Base-by-base conservation (phyloP, 2,797 vertebrate genomes). In the Melanotaenia pygmaea region DNA sequence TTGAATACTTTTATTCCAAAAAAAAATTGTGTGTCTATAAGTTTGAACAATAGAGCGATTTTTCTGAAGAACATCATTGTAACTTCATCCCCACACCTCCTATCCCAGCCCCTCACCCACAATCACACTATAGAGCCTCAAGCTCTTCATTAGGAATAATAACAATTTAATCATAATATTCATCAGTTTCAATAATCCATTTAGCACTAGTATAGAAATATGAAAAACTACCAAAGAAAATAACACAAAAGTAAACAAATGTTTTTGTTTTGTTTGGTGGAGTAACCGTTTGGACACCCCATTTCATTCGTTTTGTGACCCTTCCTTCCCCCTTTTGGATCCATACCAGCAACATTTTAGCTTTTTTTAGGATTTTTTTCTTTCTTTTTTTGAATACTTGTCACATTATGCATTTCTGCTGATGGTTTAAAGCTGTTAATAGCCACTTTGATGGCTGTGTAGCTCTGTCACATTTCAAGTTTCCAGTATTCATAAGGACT, bases 201-300 rank as follows among this genome's bases (percentile, higher is more conserved):
- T 89, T 88, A 92, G 86, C 89, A 93, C 90, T 90, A 89, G 85
- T 92, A 91, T 92, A 93, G 91, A 93, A 94, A 93, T 92, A 87
- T 93, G 91, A 92, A 93, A 92, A 91, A 89, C 83, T 81, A 88
- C 76, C 83, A 90, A 92, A 90, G 78, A 82, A 92, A 90, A 90
- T 38, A 91, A 91, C 74, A 59, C 67, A 80, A 90, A 89, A 77
- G 81, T 88, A 80, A 89, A 87, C 51, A 79, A 84, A 87, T 84
- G 59, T 69, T 65, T 43, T 61, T 59, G 45, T 45, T 77, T 79
- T 80, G 76, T 84, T 80, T 86, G 62, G 66, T 62, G 70, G 79
- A 69, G 80, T 57, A 80, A 86, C 72, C 10, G 5, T 59, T 83
- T 65, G 67, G 69, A 81, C 85, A 76, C 68, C 63, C 70, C 59